Conservation (phyloP, 2,888 invertebrate species). For the Drosophila diplacantha region DNA sequence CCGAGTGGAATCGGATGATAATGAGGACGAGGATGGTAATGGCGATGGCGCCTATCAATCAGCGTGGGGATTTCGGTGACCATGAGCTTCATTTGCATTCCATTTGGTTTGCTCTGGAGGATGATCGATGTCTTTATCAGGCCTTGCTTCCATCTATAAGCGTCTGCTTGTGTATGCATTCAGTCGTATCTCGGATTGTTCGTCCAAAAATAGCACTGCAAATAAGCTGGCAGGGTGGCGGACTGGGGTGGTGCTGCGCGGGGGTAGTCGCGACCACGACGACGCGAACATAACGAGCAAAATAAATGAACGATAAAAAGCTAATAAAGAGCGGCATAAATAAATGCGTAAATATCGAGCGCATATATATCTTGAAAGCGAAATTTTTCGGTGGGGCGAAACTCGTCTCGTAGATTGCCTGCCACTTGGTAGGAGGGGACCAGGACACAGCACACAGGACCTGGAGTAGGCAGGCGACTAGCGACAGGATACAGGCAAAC, state of each 20-base stretch:
- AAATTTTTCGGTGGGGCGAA: slow-evolving; percentile 11
- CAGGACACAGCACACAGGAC: not conserved
- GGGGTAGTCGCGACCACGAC: slow-evolving; percentile 30
- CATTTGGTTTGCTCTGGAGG: slow-evolving; percentile 3
- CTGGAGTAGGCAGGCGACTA: not conserved
- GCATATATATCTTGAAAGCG: slow-evolving; percentile 23
- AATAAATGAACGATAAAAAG: slow-evolving; percentile 73
- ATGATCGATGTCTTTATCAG: slow-evolving; percentile 33
- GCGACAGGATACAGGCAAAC: slow-evolving; percentile 11
- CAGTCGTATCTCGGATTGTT: slow-evolving; percentile 4
- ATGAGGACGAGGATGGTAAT: slow-evolving; percentile 1
- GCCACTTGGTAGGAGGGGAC: slow-evolving; percentile 15
- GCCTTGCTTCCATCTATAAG: not conserved
- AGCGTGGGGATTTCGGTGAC: slow-evolving; percentile 16
- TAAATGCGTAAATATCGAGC: slow-evolving; percentile 64
- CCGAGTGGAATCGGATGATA: slow-evolving; percentile 7
- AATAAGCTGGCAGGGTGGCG: slow-evolving; percentile 1
- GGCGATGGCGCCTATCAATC: slow-evolving; percentile 30
- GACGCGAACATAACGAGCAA: slow-evolving; percentile 68
- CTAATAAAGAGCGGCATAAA: slow-evolving; percentile 68
- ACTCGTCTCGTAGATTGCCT: slow-evolving; percentile 34
- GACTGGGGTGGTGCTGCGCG: not conserved
- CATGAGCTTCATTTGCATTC: slow-evolving; percentile 34
- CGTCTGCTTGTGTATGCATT: slow-evolving; percentile 7
- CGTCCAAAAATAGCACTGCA: slow-evolving; percentile 25